Evolutionary conservation across 2,888 invertebrate genomes (phyloP).

Genomic region (Apamea crenata): DNA sequence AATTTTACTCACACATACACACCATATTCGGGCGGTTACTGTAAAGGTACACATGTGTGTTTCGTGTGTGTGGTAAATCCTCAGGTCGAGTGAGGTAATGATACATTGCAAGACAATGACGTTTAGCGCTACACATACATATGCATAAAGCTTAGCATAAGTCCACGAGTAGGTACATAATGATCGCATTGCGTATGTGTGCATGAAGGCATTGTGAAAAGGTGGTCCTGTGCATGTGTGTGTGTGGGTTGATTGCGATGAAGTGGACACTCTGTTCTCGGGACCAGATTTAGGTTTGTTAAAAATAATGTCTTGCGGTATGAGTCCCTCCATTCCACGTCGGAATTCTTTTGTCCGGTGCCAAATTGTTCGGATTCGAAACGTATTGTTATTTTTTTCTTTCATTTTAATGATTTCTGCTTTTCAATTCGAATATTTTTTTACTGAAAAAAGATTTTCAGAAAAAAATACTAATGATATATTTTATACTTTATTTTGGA

Average conservation of each 20-base stretch:
- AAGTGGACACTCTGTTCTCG: conserved; percentile 35
- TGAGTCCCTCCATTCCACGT: conserved; percentile 33
- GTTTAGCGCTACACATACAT: conserved; percentile 35
- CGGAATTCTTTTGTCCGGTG: conserved; percentile 54
- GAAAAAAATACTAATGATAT: conserved; percentile 1
- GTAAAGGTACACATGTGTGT: too few species aligned
- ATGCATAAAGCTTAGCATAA: conserved; percentile 34
- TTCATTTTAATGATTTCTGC: conserved; percentile 35
- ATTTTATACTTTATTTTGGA: conserved; percentile 13
- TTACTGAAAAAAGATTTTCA: background rate
- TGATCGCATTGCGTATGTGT: background rate
- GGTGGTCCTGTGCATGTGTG: conserved; percentile 35
- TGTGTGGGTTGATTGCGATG: conserved; percentile 56
- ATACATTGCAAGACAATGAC: conserved; percentile 40
- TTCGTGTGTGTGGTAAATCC: conserved; percentile 9
- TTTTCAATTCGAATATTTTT: conserved; percentile 28
- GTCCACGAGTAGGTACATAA: background rate
- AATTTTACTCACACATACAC: conserved; percentile 34
- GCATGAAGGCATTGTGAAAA: conserved; percentile 17
- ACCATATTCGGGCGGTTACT: background rate
- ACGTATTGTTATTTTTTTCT: conserved; percentile 45
- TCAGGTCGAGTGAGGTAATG: conserved; percentile 8
- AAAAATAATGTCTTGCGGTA: conserved; percentile 61
- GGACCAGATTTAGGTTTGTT: conserved; percentile 53
- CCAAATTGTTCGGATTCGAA: conserved; percentile 51